Conservation (phyloP, 1,140 invertebrate species). For the Solen grandis region DNA sequence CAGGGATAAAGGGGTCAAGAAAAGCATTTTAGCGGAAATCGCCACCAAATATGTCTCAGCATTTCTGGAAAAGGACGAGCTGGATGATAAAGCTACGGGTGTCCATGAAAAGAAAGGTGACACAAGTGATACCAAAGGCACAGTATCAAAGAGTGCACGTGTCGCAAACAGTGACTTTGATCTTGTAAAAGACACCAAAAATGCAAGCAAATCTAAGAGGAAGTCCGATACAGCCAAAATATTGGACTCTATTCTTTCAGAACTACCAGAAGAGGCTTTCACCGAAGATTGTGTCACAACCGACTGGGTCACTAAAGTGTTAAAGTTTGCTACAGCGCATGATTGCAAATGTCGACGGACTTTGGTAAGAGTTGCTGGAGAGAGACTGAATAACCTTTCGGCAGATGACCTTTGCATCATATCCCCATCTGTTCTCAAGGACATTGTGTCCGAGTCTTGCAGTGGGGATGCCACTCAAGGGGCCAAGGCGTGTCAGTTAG, state of each 20-base stretch:
- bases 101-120: conserved; percentile 30
- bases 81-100: conserved; percentile 43
- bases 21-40: conserved; percentile 63
- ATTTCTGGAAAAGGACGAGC: conserved; percentile 61
- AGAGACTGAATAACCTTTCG: conserved; percentile 69
- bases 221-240: conserved; percentile 61
- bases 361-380: conserved; percentile 69
- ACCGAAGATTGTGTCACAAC: conserved; percentile 68
- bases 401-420: conserved; percentile 72
- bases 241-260: conserved; percentile 69
- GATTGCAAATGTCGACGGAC: conserved; percentile 69
- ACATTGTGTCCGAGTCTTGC: conserved; percentile 71
- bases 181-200: conserved; percentile 42
- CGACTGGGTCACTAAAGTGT: conserved; percentile 74
- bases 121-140: conserved; percentile 9
- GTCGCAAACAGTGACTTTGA: conserved; percentile 18
- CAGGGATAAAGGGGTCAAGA: conserved; percentile 65
- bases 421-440: conserved; percentile 73
- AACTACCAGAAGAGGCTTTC: conserved; percentile 72
- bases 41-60: conserved; percentile 66
- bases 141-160: conserved; percentile 5
- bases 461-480: conserved; percentile 58
- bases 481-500: conserved; percentile 68
- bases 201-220: conserved; percentile 47
- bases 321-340: conserved; percentile 68